Conservation (phyloP, 2,113 vertebrate species). For the Corapipo altera region DNA sequence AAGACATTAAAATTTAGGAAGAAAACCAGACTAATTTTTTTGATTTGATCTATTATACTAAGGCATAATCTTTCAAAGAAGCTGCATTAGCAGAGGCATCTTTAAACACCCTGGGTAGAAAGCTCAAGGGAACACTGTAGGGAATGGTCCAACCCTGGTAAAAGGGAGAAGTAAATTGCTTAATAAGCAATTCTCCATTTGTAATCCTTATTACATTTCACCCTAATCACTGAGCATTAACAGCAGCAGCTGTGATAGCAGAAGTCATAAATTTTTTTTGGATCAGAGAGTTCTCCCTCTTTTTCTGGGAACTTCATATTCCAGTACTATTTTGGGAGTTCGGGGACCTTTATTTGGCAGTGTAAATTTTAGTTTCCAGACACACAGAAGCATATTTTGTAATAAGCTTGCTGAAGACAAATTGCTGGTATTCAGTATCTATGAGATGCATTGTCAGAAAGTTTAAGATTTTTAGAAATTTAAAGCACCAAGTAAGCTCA, state of each 20-base stretch:
- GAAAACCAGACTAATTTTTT: background rate
- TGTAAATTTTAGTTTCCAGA: background rate
- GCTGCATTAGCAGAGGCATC: background rate
- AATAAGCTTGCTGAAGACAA: background rate
- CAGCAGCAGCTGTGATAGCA: background rate
- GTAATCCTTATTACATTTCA: slow-evolving; percentile 28
- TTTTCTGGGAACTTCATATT: slow-evolving; percentile 4
- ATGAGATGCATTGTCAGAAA: background rate
- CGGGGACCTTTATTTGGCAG: background rate
- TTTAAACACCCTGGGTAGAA: background rate
- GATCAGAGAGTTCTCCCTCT: slow-evolving; percentile 2
- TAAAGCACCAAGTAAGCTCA: background rate
- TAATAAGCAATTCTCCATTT: background rate
- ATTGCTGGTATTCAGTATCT: background rate
- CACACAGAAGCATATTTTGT: background rate
- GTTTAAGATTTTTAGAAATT: background rate
- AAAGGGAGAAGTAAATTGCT: slow-evolving; percentile 28
- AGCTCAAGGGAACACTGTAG: background rate
- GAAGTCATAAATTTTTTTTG: background rate
- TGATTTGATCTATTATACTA: background rate
- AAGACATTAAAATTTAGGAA: background rate
- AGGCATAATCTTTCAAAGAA: background rate
- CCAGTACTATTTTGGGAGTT: slow-evolving; percentile 10
- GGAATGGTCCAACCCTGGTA: background rate
- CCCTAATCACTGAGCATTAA: background rate